phyloP scores from a whole-genome alignment of 2,113 vertebrate genomes.

The Pedionomus torquatus region DNA sequence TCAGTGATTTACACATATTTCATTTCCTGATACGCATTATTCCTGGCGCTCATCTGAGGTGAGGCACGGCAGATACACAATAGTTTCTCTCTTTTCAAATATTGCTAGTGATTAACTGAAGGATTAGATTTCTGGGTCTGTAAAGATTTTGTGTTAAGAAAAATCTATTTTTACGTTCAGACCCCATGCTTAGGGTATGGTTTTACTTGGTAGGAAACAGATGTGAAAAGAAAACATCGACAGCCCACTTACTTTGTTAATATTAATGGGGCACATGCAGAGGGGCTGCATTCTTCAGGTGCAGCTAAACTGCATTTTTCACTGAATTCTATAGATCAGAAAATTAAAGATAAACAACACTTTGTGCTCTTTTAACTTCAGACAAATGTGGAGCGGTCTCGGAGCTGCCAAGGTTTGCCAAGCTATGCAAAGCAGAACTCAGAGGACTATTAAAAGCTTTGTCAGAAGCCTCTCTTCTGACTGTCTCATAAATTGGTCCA shows the following conservation, averaged over 20 bases:
- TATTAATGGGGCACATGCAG: neutral
- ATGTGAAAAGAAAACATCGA: neutral
- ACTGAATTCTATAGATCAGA: neutral
- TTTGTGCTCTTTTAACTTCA: neutral
- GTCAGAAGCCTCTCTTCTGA: neutral
- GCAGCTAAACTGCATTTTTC: neutral
- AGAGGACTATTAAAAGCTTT: neutral
- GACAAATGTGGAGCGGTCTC: neutral
- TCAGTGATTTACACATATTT: neutral
- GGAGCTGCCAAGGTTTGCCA: neutral
- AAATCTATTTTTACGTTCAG: neutral
- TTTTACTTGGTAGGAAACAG: slow-evolving; percentile 1
- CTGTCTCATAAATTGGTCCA: neutral
- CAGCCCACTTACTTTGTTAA: neutral
- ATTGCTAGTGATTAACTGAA: slow-evolving; percentile 4
- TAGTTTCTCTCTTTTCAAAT: slow-evolving; percentile 1
- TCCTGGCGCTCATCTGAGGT: neutral
- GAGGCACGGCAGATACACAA: neutral
- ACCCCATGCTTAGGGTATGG: neutral
- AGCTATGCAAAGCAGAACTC: neutral
- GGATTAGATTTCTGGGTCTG: slow-evolving; percentile 33
- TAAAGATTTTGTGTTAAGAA: neutral
- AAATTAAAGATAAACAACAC: neutral
- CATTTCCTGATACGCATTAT: neutral
- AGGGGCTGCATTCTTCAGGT: neutral